Percentiles rank a stretch among this genome's conserved stretches.
Evolutionary conservation across 2,888 invertebrate genomes (phyloP).

Genomic region (Catocala nupta): DNA sequence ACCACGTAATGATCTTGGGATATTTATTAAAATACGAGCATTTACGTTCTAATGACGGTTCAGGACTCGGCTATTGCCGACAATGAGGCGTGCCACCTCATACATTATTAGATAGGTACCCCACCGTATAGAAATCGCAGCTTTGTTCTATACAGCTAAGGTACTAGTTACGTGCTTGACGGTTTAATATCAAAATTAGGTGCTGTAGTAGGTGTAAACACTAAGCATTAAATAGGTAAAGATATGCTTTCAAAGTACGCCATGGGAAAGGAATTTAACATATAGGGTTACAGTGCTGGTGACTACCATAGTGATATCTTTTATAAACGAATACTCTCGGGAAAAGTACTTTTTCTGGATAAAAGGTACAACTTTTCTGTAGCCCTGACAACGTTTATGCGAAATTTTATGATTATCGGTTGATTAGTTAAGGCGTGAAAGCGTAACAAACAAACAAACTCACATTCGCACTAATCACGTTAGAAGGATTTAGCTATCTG

Average conservation of each 20-base stretch:
- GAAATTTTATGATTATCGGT: no score
- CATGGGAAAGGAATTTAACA: neutral
- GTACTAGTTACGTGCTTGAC: constrained; percentile 41
- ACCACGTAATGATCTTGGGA: constrained; percentile 58
- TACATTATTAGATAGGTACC: constrained; percentile 43
- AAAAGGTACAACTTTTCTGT: no score
- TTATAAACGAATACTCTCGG: no score
- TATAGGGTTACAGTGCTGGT: no score
- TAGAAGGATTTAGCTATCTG: no score
- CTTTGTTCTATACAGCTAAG: constrained; percentile 49
- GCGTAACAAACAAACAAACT: no score
- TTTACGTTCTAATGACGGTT: constrained; percentile 71
- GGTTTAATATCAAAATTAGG: constrained; percentile 54
- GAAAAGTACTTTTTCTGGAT: no score
- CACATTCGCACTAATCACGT: no score
- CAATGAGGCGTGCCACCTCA: constrained; percentile 58
- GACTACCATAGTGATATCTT: no score
- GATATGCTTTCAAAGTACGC: neutral
- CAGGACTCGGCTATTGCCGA: constrained; percentile 62
- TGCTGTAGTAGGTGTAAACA: constrained; percentile 49
- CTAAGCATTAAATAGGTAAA: constrained; percentile 13
- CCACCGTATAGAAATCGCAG: constrained; percentile 16
- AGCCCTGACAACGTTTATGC: no score
- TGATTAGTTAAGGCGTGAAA: no score
- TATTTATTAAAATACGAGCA: constrained; percentile 76